These are phyloP conservation scores for Galleria mellonella DNA, from an alignment of 1,140 invertebrate genomes.

Conservation along the genomic window DNA sequence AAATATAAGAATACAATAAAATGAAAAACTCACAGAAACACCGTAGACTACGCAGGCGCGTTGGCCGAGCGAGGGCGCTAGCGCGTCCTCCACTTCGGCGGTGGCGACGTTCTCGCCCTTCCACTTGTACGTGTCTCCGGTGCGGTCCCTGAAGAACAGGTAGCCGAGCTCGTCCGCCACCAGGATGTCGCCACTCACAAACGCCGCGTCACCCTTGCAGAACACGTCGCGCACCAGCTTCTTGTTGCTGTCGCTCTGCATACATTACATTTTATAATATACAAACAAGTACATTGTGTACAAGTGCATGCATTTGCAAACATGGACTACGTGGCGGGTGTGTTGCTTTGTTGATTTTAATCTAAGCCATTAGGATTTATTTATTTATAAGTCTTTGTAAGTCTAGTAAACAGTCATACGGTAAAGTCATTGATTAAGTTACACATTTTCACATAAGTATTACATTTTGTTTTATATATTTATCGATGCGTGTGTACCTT, in stretches of 20 bases:
- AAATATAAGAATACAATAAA: too few species aligned
- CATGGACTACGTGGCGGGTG: too few species aligned
- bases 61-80: constrained; percentile 82
- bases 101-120: constrained; percentile 99
- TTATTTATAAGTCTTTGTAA: too few species aligned
- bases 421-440: too few species aligned
- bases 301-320: too few species aligned
- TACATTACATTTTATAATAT: too few species aligned
- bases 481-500: constrained; percentile 76
- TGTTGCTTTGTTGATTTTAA: too few species aligned
- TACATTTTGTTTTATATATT: too few species aligned
- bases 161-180: constrained; percentile 95
- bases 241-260: constrained; percentile 84
- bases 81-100: constrained; percentile 95
- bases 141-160: constrained; percentile 96
- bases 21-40: constrained; percentile 80
- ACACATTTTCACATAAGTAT: too few species aligned
- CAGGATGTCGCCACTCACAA: constrained; percentile 92
- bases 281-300: too few species aligned
- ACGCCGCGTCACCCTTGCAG: constrained; percentile 85
- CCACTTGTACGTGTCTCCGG: constrained; percentile 97
- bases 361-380: too few species aligned
- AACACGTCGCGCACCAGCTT: constrained; percentile 91
- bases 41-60: constrained; percentile 84
- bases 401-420: too few species aligned